Base-by-base conservation (phyloP, 2,888 invertebrate species). In the Melanotus villosus region DNA sequence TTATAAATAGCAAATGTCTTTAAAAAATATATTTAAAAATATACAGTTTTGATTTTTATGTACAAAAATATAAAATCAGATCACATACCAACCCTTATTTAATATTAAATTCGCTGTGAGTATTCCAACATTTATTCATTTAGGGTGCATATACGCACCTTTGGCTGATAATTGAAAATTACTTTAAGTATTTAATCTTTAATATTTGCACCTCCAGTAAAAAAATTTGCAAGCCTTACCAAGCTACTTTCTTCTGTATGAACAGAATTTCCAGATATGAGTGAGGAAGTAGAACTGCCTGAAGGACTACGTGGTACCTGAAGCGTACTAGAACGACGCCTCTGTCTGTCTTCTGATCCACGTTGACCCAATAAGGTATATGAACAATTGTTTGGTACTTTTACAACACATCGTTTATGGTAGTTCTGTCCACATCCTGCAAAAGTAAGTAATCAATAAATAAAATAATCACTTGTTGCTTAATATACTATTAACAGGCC, bases 361-460 rank as follows among this genome's bases (percentile, higher is more conserved):
- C 81, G 80, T 79, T 75, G 71, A 78, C 82, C 80, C 41, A 86
- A 80, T 21, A 84, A 77, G 14, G 78, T 79, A 75, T 89, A 89
- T 64, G 92, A 91, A 87, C 99, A 99, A 88, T 99, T 98, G 83
- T 98, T 98, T 54, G 99, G 99, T 74, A 99, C 96, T 87, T 98
- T 98, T 74, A 97, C 95, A 50, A 94, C 94, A 85, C 95, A 99
- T 56, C 99, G 90, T 85, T 99, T 99, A 89, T 99, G 99, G 88
- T 97, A 99, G 88, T 98, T 99, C 82, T 96, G 91, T 10, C 97
- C 95, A 88, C 99, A 99, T 76, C 98, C 98, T 98, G 86, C 16
- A 85, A 41, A n/a, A n/a, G 12, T 12, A n/a, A 12, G n/a, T 34
- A 1, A 69, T 59, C 34, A 63, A 19, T 21, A 14, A 36, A n/a